Percentiles rank a stretch among this genome's conserved stretches.
Conservation (phyloP, 2,888 invertebrate genomes). For the Chrysolina americana region DNA sequence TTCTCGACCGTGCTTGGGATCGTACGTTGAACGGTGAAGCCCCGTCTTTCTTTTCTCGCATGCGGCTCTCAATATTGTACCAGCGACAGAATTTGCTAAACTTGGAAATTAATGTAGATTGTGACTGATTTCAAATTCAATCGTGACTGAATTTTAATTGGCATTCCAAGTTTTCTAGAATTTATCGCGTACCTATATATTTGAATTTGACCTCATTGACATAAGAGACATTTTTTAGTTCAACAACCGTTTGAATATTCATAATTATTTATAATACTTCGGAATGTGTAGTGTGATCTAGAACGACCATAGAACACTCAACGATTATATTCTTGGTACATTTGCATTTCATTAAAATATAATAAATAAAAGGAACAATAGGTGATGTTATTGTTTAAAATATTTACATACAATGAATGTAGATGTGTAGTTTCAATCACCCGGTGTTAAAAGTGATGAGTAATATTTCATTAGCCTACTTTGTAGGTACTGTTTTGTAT, state of each 20-base stretch:
- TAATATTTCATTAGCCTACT: constrained; percentile 46
- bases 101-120: no score
- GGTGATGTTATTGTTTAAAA: constrained; percentile 47
- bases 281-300: constrained; percentile 38
- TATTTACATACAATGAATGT: constrained; percentile 53
- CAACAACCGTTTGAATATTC: constrained; percentile 36
- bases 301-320: constrained; percentile 40
- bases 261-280: constrained; percentile 37
- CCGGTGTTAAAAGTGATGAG: constrained; percentile 48
- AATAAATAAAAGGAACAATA: constrained; percentile 51
- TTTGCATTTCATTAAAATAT: constrained; percentile 52
- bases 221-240: background rate
- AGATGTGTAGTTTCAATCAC: constrained; percentile 48
- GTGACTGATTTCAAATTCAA: no score
- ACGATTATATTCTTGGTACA: constrained; percentile 47
- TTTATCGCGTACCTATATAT: background rate
- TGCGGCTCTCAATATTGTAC: no score
- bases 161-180: constrained; percentile 4
- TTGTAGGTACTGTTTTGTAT: constrained; percentile 30
- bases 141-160: no score
- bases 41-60: no score
- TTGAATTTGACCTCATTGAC: constrained; percentile 8
- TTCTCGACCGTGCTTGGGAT: no score
- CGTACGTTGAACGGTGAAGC: no score
- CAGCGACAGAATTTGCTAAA: no score